Evolutionary conservation across 2,888 invertebrate genomes (phyloP), one percentile per base, ranked within the genome.

Genomic region (Odiellus spinosus): DNA sequence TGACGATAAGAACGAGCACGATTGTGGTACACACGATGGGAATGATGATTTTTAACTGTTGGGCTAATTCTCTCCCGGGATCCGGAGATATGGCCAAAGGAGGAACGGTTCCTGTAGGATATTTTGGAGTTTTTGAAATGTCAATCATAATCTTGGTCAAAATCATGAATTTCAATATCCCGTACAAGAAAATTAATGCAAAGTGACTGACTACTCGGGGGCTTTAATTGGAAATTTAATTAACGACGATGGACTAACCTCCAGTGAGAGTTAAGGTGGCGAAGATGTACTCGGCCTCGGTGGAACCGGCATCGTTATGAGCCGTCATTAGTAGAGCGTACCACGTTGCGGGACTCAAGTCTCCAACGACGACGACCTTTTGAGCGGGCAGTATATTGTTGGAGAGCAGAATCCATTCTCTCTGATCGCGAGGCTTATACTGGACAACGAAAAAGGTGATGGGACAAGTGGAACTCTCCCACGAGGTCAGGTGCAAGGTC

Each of bases 371-470:
- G 10, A 58, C 48, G 5, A 51, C 49, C 36, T 50, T 50, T 32
- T 55, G 56, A 35, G 55, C 56, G 10, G 86, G 83, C 67, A 87
- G 86, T 1, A 88, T 86, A 64, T 86, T 86, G 64, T 88, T 88
- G 10, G 87, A 86, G 45, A 88, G 86, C 70, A 88, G 86, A 63
- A 83, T 88, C 88, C 88, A 90, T 73, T 88, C 87, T 46, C 48
- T 48, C 33, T 49, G 52, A 41, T 48, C 49, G 8, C 45, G 33
- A 14, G 52, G 50, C 42, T 62, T 59, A 64, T 90, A 85, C 68
- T 90, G 88, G 43, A 93, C 85, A 53, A 91, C 88, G 65, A 90
- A 93, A 65, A 88, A 86, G 54, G 82, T 76, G 83, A 95, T 90
- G 15, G 88, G 85, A 64, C 93, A 95, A 50, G 91, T 90, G 46